Evolutionary conservation across 2,113 vertebrate genomes (phyloP).

Genomic region (Alexandromys fortis): DNA sequence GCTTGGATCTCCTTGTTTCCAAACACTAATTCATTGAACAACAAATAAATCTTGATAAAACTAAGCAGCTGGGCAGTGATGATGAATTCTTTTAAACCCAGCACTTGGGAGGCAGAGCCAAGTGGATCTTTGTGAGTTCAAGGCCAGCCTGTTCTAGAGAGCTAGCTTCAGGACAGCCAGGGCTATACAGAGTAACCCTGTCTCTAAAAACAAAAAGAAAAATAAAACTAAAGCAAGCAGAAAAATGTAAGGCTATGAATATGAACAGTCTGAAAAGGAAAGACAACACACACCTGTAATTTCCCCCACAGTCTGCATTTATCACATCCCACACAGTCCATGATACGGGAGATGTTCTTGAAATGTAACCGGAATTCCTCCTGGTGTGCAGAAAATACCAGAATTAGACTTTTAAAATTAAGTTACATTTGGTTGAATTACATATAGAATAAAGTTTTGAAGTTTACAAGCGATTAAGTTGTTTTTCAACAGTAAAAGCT

Average conservation of each 20-base stretch:
- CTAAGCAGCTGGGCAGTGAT: no score
- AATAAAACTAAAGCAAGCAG: neutral
- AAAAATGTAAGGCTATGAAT: neutral
- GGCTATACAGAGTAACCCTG: no score
- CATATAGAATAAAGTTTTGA: conserved; percentile 8
- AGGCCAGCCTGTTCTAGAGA: no score
- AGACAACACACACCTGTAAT: conserved; percentile 89
- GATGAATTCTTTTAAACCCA: no score
- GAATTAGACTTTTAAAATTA: conserved; percentile 57
- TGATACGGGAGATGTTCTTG: conserved; percentile 98
- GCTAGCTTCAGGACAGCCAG: no score
- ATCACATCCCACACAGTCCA: conserved; percentile 98
- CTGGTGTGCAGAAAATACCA: conserved; percentile 80
- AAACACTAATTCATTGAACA: neutral
- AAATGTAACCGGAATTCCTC: conserved; percentile 97
- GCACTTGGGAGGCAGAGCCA: no score
- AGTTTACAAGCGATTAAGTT: conserved; percentile 42
- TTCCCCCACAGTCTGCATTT: conserved; percentile 98
- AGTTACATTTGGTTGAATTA: conserved; percentile 11
- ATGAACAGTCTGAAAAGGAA: conserved; percentile 13
- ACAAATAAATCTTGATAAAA: neutral
- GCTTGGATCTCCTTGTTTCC: neutral
- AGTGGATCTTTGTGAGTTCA: no score
- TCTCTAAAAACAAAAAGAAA: neutral
- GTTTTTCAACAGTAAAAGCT: conserved; percentile 47